Evolutionary conservation across 2,113 vertebrate species (phyloP), one percentile per base, ranked within the genome.

Genomic region (Phrynocephalus versicolor): DNA sequence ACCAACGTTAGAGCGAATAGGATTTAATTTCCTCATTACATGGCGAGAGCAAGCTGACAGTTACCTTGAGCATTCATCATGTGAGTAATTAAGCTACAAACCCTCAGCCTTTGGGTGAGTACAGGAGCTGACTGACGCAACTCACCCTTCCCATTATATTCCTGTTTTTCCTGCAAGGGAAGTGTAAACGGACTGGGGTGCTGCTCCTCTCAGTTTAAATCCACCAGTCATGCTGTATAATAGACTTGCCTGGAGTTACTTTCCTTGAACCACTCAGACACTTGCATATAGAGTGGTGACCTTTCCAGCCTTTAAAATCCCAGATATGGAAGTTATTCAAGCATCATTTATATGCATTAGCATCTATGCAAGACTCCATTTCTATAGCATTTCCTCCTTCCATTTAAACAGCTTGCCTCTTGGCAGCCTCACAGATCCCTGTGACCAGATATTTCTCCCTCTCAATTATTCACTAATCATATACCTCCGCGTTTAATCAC

Each of bases 391-490:
- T 14, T 55, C 3, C 51, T 64, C 64, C 21, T 6, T 86, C 41
- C n/a, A 2, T 39, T 82, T 85, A 58, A 30, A 15, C 7, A 3
- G 35, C 60, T 79, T 81, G 55, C 21, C 65, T 62, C 82, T 79
- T 64, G 39, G 25, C 27, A 89, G 64, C 33, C 41, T 2, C 14
- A 41, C 15, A n/a, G 73, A 41, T 58, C 21, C 58, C 81, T 27
- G 65, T 6, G 45, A 60, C 30, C 72, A 23, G n/a, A 67, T 76
- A 33, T n/a, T 19, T n/a, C 70, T 30, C 37, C 1, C 6, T 37
- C n/a, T 39, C 86, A 39, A 35, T 73, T 64, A 71, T 45, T 57
- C 57, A 21, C 60, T 84, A 89, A 79, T 83, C 84, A 45, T 7
- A 74, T 0, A 2, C 70, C 64, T 51, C 25, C 4, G 62, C 70